Percentiles rank a stretch among this genome's conserved stretches.
These are phyloP conservation scores for Euplexia lucipara DNA, from an alignment of 2,888 invertebrate species.

Conservation along the genomic window DNA sequence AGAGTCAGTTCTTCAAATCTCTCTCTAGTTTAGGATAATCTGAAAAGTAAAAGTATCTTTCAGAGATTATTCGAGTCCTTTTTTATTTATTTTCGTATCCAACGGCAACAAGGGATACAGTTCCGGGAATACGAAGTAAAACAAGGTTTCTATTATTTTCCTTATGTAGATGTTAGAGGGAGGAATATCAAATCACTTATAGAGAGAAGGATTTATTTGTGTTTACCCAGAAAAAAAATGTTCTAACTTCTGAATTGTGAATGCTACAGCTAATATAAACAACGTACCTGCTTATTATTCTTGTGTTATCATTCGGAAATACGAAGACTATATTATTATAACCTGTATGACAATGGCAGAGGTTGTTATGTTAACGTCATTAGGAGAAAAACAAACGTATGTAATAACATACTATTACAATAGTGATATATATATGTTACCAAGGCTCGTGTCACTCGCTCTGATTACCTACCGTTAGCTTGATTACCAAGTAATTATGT, in stretches of 20 bases:
- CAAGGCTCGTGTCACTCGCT: neutral
- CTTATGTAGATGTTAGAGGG: neutral
- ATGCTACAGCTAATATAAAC: neutral
- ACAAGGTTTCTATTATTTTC: neutral
- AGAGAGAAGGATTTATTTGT: neutral
- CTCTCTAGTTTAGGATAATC: neutral
- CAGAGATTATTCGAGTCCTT: neutral
- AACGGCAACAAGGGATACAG: neutral
- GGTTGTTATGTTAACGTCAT: constrained; percentile 14
- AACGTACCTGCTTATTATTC: neutral
- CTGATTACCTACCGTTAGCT: constrained; percentile 38
- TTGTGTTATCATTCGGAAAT: constrained; percentile 4
- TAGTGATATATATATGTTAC: constrained; percentile 21
- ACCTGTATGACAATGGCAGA: neutral
- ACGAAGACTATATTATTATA: neutral
- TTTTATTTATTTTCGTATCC: neutral
- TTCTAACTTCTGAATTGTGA: neutral
- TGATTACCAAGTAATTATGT: constrained; percentile 40
- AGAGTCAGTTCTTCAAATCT: neutral
- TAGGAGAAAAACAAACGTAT: constrained; percentile 13
- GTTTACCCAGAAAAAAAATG: neutral
- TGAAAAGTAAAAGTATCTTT: neutral
- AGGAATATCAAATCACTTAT: neutral
- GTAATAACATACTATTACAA: constrained; percentile 30
- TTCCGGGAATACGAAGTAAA: neutral